These are phyloP conservation scores for Thalassophryne amazonica DNA, from an alignment of 2,797 vertebrate genomes.

Conservation along the genomic window DNA sequence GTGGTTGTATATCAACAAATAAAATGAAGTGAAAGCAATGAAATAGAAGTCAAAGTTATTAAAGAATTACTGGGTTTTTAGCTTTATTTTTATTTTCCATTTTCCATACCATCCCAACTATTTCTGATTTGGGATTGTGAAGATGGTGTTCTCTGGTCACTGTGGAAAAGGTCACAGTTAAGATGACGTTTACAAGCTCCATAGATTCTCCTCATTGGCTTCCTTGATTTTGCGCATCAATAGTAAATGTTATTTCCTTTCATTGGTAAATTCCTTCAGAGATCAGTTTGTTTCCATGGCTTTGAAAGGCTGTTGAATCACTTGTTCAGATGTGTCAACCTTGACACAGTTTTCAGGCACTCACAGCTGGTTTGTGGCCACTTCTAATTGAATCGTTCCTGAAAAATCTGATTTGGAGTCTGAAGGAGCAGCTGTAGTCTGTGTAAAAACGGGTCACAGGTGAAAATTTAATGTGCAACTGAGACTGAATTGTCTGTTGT, in stretches of 20 bases:
- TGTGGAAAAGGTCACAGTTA: conserved; percentile 10
- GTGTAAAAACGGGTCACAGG: conserved; percentile 34
- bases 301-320: conserved; percentile 36
- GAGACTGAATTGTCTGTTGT: neutral
- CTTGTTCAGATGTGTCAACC: conserved; percentile 55
- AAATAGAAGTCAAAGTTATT: too few species aligned
- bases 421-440: conserved; percentile 53
- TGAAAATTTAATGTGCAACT: conserved; percentile 42
- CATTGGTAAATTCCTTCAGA: neutral
- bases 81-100: too few species aligned
- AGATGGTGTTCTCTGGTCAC: neutral
- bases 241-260: conserved; percentile 1
- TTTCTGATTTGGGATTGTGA: conserved; percentile 17
- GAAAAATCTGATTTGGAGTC: conserved; percentile 53
- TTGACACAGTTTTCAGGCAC: conserved; percentile 61
- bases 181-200: neutral
- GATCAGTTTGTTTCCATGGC: conserved; percentile 40
- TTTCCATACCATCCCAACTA: too few species aligned
- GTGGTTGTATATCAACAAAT: too few species aligned
- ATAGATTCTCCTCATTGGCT: neutral
- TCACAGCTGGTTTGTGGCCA: conserved; percentile 47
- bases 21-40: too few species aligned
- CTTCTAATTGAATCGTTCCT: conserved; percentile 65
- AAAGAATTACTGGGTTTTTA: too few species aligned
- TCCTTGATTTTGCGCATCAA: neutral